Conservation (phyloP, 2,113 vertebrate genomes). For the Entomyzon cyanotis region DNA sequence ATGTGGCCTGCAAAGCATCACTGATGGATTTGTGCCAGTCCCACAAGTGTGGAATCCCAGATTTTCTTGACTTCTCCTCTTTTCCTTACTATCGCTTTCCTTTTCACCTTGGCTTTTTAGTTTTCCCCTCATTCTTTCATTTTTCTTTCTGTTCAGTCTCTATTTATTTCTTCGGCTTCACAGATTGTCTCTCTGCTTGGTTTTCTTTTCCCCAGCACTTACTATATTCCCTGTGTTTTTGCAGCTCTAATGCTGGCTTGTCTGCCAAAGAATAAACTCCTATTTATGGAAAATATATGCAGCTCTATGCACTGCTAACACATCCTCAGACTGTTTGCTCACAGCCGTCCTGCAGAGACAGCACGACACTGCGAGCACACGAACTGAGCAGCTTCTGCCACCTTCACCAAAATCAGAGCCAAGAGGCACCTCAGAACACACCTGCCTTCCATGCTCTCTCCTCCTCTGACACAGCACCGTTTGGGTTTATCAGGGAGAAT, state of each 20-base stretch:
- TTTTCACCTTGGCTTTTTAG: background rate
- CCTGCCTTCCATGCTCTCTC: background rate
- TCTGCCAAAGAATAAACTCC: slow-evolving; percentile 67
- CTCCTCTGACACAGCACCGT: background rate
- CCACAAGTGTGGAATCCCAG: background rate
- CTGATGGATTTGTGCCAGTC: background rate
- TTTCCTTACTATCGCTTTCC: background rate
- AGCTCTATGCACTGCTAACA: slow-evolving; percentile 54
- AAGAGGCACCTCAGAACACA: background rate
- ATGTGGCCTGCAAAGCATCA: background rate
- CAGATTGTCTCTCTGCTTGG: slow-evolving; percentile 58
- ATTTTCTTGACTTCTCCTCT: background rate
- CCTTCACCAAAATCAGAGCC: background rate
- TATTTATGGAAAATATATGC: slow-evolving; percentile 67
- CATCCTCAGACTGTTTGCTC: slow-evolving; percentile 67
- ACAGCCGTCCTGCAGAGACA: slow-evolving; percentile 48
- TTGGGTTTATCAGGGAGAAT: background rate
- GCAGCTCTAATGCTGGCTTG: slow-evolving; percentile 45
- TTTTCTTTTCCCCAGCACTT: slow-evolving; percentile 39
- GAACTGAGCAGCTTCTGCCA: slow-evolving; percentile 9
- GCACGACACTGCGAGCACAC: background rate
- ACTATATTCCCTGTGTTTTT: slow-evolving; percentile 38
- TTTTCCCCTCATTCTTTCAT: background rate
- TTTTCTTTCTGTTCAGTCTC: slow-evolving; percentile 20
- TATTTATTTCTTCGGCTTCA: slow-evolving; percentile 48